Base-by-base conservation (phyloP, 2,113 vertebrate species). In the Alethe diademata region DNA sequence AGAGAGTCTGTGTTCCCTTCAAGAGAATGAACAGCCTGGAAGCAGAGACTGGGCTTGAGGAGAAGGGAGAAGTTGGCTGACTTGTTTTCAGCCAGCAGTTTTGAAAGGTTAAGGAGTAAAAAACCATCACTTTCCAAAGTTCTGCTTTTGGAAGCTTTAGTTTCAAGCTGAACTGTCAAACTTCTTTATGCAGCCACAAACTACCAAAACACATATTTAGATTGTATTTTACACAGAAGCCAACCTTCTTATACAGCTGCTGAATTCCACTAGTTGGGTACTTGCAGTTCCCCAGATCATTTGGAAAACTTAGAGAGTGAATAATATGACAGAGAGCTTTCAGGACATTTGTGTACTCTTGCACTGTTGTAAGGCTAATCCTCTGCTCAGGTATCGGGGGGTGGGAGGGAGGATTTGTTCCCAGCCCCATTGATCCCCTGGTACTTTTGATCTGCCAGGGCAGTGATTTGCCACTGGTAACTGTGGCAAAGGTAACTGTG, bases 401-500 rank as follows among this genome's bases (percentile, higher is more conserved):
- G 47, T 29, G 53, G 36, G 53, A 54, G 42, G 50, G 65, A 75
- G 51, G 73, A 56, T 73, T 90, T 79, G 25, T 75, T 75, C 58
- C 48, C 17, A 29, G 36, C 60, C 47, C 72, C 20, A 10, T 20
- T 60, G 51, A 73, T 81, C 36, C 50, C 36, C 16, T 81, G 69
- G 72, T 97, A 92, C 88, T 97, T 97, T 64, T 88, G 83, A 92
- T 90, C 43, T 65, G 67, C 79, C 51, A 81, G 78, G 90, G 75
- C 73, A 83, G 40, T 35, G 82, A 35, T 38, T 35, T 35, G 35
- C 35, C 50, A 95, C 53, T 42, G 70, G 95, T 72, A 86, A 93
- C 93, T 94, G 84, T 96, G 96, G 84, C 69, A 88, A 96, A 97
- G 94, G 94, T 92, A 87, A 97, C 96, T 97, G 97, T 87, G 56